These are phyloP conservation scores for Tetrax tetrax DNA, from an alignment of 2,113 vertebrate species.

Conservation along the genomic window DNA sequence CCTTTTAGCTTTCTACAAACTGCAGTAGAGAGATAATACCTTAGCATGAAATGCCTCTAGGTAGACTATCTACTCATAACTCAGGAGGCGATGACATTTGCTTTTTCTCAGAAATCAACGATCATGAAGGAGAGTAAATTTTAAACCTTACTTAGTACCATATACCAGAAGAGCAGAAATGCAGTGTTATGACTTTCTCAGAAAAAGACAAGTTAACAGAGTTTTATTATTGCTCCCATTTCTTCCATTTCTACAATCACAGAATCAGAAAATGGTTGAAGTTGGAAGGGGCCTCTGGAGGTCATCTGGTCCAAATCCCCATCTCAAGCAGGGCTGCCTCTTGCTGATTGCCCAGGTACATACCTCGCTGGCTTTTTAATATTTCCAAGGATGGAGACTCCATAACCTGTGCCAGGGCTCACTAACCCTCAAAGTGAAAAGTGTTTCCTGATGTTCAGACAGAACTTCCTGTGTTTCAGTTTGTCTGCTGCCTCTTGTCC, in stretches of 20 bases:
- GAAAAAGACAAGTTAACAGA: neutral
- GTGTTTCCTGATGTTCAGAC: too few relatives aligned
- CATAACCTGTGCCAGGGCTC: neutral
- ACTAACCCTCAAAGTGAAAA: too few relatives aligned
- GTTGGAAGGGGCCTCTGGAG: neutral
- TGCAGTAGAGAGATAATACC: neutral
- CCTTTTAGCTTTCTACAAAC: neutral
- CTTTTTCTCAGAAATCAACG: neutral
- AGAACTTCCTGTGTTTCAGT: too few relatives aligned
- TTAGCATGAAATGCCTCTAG: neutral
- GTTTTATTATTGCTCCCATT: neutral
- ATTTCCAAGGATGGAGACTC: fast-evolving
- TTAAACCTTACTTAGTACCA: neutral
- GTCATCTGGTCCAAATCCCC: neutral
- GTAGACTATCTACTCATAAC: neutral
- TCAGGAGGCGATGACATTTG: neutral
- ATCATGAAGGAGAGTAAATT: neutral
- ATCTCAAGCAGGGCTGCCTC: neutral
- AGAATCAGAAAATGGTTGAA: neutral
- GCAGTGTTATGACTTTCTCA: neutral
- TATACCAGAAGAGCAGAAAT: neutral
- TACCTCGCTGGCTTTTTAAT: fast-evolving
- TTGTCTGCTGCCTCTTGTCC: too few relatives aligned
- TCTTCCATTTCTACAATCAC: neutral
- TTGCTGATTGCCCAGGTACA: fast-evolving